A percentile compares a stretch with the other conserved stretches of the same genome.
Conservation (phyloP, 1,140 invertebrate genomes). For the Bombus waltoni region DNA sequence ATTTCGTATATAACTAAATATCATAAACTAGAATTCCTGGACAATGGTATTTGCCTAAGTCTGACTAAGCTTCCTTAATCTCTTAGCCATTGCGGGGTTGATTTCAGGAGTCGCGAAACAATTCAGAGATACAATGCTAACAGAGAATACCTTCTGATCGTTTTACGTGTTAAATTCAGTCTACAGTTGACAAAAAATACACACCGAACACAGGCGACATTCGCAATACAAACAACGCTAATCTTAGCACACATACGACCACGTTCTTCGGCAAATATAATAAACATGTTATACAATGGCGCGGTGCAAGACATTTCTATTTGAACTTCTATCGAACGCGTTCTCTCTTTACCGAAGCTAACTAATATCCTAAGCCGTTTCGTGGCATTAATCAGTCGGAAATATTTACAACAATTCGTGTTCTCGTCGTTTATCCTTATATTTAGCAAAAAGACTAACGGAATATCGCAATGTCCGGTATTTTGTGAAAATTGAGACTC, state of each 20-base stretch:
- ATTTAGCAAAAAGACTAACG: neutral
- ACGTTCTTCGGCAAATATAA: neutral
- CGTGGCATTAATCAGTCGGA: too few species aligned
- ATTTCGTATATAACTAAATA: neutral
- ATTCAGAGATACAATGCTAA: neutral
- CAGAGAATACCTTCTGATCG: neutral
- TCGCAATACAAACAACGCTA: neutral
- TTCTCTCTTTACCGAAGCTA: neutral
- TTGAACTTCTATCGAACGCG: neutral
- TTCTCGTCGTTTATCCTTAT: neutral
- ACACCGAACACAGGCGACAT: neutral
- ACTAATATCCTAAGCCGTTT: too few species aligned
- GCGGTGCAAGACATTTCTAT: neutral
- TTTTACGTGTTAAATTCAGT: neutral
- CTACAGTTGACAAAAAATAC: neutral
- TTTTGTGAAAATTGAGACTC: neutral
- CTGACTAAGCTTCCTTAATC: constrained; percentile 3
- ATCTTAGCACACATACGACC: neutral
- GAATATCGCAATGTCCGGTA: neutral
- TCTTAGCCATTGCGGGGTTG: neutral
- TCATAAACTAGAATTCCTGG: neutral
- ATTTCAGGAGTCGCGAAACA: neutral
- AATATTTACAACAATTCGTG: too few species aligned
- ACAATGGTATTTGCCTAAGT: neutral
- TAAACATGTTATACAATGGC: neutral